phyloP scores from a whole-genome alignment of 2,113 vertebrate species.

The Halichoerus grypus region DNA sequence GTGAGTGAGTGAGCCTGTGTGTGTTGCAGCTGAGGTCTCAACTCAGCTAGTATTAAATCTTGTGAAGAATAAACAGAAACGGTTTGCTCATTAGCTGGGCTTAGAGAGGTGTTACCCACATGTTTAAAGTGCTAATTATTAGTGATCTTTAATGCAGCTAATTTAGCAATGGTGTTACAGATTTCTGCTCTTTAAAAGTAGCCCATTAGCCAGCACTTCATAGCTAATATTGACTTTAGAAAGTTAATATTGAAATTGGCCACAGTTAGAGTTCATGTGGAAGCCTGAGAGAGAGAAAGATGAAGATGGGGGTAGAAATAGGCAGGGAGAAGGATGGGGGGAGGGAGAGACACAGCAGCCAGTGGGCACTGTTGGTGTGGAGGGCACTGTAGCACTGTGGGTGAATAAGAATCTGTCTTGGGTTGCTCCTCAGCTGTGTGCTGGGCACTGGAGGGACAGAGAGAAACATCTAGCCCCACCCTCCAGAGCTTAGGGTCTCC shows the following conservation, averaged over 20 bases:
- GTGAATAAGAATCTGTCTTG: not conserved
- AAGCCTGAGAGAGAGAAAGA: not conserved
- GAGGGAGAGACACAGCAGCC: not conserved
- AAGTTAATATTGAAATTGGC: slow-evolving; percentile 59
- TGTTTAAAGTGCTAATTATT: slow-evolving; percentile 78
- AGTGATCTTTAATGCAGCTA: slow-evolving; percentile 72
- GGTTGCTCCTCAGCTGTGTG: not conserved
- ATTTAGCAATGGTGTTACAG: slow-evolving; percentile 67
- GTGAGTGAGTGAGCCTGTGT: not conserved
- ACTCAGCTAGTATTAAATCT: slow-evolving; percentile 69
- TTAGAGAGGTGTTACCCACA: slow-evolving; percentile 63
- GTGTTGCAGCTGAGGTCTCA: slow-evolving; percentile 66
- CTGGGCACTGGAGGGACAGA: not conserved
- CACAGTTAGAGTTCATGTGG: slow-evolving; percentile 17
- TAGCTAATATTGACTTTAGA: slow-evolving; percentile 60
- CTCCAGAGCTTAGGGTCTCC: not conserved
- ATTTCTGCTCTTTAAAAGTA: slow-evolving; percentile 66
- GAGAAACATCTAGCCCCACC: not conserved
- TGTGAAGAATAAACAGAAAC: slow-evolving; percentile 79
- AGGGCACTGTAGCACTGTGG: not conserved
- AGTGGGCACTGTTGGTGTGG: not conserved
- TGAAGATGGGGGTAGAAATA: not conserved
- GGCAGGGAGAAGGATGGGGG: not conserved
- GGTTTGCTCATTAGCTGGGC: slow-evolving; percentile 76
- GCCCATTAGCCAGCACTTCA: slow-evolving; percentile 52